Evolutionary conservation across 1,140 invertebrate species (phyloP), one percentile per base, ranked within the genome.

Genomic region (Diachasmimorpha longicaudata): DNA sequence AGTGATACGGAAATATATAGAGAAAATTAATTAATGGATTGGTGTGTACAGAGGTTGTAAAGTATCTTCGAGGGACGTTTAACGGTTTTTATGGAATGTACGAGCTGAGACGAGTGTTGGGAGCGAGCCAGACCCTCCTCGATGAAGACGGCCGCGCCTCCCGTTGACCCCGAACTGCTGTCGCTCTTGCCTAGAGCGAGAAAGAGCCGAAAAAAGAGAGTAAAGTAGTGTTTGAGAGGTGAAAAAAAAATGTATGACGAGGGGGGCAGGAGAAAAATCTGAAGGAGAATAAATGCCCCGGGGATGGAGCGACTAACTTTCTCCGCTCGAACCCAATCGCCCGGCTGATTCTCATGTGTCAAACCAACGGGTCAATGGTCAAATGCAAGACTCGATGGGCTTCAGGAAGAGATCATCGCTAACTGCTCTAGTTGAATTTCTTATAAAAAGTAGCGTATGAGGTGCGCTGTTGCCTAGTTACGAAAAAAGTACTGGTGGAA

Each of bases 81-180:
- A 88, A 88, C 87, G 87, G 87, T 88, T 88, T 87, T 86, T 83
- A 82, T 84, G 86, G 87, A 87, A 88, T 88, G 85, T 84, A 79
- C 76, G 76, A 74, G 75, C 67, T 80, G 81, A 79, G 77, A 84
- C 81, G 82, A 81, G 83, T 87, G 83, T 87, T 88, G 87, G 87
- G 84, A 77, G 72, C 78, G 83, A 79, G 87, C 87, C 87, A 88
- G 82, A 81, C 82, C 66, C 81, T 85, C 83, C 79, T 82, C 79
- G 79, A 77, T 80, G 83, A 82, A 81, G 79, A 83, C 81, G 75
- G 82, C 85, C 87, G 87, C 86, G 85, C 86, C 85, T 85, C 82
- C 80, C 71, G 78, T 79, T 87, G 87, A 88, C 87, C 87, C 86
- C 84, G 80, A 87, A 87, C 48, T 58, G 81, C 69, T n/a, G 80